phyloP scores from a whole-genome alignment of 2,797 vertebrate species.

The Myotis pilosus region DNA sequence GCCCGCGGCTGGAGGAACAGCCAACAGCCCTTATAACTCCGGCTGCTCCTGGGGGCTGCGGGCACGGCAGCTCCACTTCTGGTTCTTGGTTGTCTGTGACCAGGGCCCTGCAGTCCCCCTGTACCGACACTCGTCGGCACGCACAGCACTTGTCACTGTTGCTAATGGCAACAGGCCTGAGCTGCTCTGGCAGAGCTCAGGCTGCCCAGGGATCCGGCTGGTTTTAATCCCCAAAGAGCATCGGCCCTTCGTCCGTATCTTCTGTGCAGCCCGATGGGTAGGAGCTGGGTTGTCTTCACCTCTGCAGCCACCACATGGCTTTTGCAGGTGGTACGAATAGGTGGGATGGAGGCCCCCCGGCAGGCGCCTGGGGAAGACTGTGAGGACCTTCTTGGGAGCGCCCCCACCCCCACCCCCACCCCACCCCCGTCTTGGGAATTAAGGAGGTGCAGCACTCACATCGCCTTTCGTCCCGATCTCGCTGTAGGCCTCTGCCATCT shows the following conservation, averaged over 20 bases:
- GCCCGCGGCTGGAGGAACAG: background rate
- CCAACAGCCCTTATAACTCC: background rate
- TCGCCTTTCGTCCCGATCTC: constrained; percentile 84
- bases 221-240: background rate
- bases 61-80: accelerated
- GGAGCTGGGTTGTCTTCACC: background rate
- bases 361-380: background rate
- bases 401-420: too few species aligned
- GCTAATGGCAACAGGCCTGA: too few species aligned
- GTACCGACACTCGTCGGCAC: accelerated
- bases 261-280: accelerated
- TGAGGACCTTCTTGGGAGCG: background rate
- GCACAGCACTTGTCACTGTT: background rate
- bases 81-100: background rate
- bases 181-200: background rate
- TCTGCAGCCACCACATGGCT: accelerated
- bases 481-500: constrained; percentile 86
- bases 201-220: background rate
- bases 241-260: background rate
- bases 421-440: accelerated
- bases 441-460: constrained; percentile 71
- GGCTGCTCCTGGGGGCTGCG: accelerated
- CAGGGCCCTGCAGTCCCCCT: background rate
- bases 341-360: accelerated
- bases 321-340: background rate